Base-by-base conservation (phyloP, 2,113 vertebrate species). In the Guaruba guarouba region DNA sequence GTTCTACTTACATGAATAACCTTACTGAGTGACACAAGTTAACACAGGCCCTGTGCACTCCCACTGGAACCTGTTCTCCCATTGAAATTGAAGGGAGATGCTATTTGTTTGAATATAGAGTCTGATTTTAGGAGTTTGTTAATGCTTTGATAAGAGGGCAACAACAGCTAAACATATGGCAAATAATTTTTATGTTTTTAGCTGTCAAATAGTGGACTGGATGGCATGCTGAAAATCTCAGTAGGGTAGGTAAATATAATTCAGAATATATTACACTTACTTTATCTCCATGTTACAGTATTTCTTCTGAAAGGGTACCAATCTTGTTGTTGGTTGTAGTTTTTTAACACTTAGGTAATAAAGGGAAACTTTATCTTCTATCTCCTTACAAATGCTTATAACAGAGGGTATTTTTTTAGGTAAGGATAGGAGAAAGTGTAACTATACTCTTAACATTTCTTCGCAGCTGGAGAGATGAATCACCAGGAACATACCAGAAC, bases 161-260 rank as follows among this genome's bases (percentile, higher is more conserved):
- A 31, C 17, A 73, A 25, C 22, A 81, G 39, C 27, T 94, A 90
- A 91, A 91, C 9, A 6, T 29, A 24, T 39, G n/a, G 17, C 55
- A 86, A 88, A 95, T 37, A 25, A 5, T 63, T 86, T 83, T 23
- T 23, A 15, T 23, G 7, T 69, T 73, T 85, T 88, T 81, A 99
- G 99, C 79, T 98, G 2, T 98, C 98, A 1, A 96, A 96, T 68
- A 97, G 74, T 99, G 99, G 99, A 99, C 99, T 93, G 99, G 99
- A 90, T 55, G 99, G 91, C 98, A 96, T 4, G 55, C 97, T 74
- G 98, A 97, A 92, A 95, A 80, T 70, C 63, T 94, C 44, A 96
- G 89, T 44, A 86, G 95, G 59, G 97, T 23, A 59, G 13, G 57
- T 59, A 62, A 71, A 67, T 83, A 71, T 77, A 3, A 64, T 73